Base-by-base conservation (phyloP, 2,888 invertebrate species). In the Trachelus stipa region DNA sequence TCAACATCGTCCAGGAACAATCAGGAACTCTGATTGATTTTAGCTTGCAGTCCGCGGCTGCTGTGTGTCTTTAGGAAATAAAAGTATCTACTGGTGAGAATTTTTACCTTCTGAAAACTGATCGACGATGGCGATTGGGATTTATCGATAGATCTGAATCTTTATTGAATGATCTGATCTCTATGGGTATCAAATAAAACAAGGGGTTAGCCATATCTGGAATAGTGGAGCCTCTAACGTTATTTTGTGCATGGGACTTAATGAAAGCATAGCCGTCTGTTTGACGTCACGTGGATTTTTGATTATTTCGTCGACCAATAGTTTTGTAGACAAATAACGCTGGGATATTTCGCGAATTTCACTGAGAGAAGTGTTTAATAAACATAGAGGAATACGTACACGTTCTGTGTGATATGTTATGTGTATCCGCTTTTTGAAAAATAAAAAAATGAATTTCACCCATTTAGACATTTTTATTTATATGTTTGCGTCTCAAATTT, bases 1-100 rank as follows among this genome's bases (percentile, higher is more conserved):
- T 87, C 87, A 88, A 89, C 87, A 88, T 79, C 81, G 82, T 81
- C 82, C 80, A 81, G 82, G 81, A 85, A 88, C 88, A 89, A 89
- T 89, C 88, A 85, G 83, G 82, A 84, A 81, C 86, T 86, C 82
- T 87, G 89, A 88, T 90, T 90, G 89, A 89, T 87, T 89, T 79
- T 80, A 79, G 75, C 71, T 74, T 73, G 23, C 9, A 56, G 56
- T 56, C 56, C 23, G 23, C 56, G 56, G 35, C 74, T 76, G 30
- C 76, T 33, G 71, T 34, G 73, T 68, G 74, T 73, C 69, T 74
- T 77, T 56, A 23, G 56, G 56, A 56, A 56, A 56, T 23, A 23
- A 23, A 56, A 56, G 56, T 23, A 56, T 23, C 56, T 23, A 56
- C 9, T 2, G 23, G 23, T 2, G 56, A 56, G 23, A 23, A 56